A percentile compares a stretch with the other conserved stretches of the same genome.
These are phyloP conservation scores for Leptopilina clavipes DNA, from an alignment of 1,140 invertebrate species.

Conservation along the genomic window DNA sequence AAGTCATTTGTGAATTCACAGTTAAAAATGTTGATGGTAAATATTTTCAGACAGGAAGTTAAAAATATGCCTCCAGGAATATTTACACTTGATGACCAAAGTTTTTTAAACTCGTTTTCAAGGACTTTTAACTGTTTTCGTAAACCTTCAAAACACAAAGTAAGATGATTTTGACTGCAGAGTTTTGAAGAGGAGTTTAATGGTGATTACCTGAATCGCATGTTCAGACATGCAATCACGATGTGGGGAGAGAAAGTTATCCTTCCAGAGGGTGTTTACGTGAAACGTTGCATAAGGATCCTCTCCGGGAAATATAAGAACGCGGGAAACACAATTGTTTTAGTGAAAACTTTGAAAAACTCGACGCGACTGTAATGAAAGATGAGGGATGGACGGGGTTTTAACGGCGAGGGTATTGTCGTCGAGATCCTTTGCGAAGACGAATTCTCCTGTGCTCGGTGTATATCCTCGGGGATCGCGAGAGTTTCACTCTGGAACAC, in stretches of 20 bases:
- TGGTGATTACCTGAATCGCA: conserved; percentile 12
- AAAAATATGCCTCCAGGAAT: not conserved
- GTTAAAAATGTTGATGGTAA: not conserved
- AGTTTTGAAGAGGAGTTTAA: not conserved
- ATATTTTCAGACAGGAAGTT: not conserved
- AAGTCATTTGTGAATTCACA: not conserved
- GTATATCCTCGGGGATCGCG: conserved; percentile 26
- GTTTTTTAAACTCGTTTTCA: conserved; percentile 6
- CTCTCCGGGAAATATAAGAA: not conserved
- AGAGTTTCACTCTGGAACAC: conserved; percentile 21
- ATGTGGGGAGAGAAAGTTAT: not conserved
- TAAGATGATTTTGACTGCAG: not conserved
- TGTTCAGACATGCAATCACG: conserved; percentile 9
- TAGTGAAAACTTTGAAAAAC: not conserved
- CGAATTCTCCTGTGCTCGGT: conserved; percentile 16
- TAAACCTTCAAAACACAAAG: conserved; percentile 8
- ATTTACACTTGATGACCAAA: not conserved
- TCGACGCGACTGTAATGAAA: not conserved
- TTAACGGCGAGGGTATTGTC: not conserved
- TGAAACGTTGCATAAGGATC: conserved; percentile 26
- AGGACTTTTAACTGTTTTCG: not conserved
- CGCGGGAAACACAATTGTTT: conserved; percentile 15
- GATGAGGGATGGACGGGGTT: conserved; percentile 2
- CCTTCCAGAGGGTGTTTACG: conserved; percentile 32
- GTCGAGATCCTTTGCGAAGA: conserved; percentile 30